A percentile compares a stretch with the other conserved stretches of the same genome.
Conservation (phyloP, 2,888 invertebrate species). For the Xanthorhoe spadicearia region DNA sequence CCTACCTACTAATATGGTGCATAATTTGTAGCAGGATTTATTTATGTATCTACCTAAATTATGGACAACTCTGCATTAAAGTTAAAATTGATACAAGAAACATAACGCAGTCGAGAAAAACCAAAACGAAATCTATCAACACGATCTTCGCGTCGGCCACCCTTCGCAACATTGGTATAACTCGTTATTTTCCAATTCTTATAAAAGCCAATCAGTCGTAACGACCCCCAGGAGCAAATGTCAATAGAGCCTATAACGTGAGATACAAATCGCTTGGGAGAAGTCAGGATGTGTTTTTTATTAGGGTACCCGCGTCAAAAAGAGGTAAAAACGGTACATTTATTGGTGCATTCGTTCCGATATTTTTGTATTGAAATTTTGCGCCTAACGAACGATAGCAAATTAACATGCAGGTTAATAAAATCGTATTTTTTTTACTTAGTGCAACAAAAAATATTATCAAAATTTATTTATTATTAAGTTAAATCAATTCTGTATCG, state of each 20-base stretch:
- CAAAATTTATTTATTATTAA: too few species aligned
- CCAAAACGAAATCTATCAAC: conserved; percentile 12
- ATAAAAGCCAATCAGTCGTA: conserved; percentile 72
- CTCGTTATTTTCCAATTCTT: conserved; percentile 70
- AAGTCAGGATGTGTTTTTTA: conserved; percentile 61
- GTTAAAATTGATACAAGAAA: too few species aligned
- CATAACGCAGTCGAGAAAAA: not conserved
- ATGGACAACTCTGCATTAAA: too few species aligned
- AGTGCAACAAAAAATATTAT: too few species aligned
- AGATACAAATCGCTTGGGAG: conserved; percentile 60
- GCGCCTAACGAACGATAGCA: not conserved
- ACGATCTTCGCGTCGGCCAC: conserved; percentile 13
- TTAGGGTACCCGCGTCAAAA: conserved; percentile 49
- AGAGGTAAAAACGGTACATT: conserved; percentile 43
- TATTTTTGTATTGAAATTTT: conserved; percentile 42
- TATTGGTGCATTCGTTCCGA: conserved; percentile 40
- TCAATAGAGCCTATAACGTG: conserved; percentile 63
- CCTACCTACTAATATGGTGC: too few species aligned
- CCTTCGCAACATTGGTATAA: conserved; percentile 30
- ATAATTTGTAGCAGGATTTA: too few species aligned
- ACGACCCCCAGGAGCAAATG: conserved; percentile 62
- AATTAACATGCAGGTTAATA: conserved; percentile 4
- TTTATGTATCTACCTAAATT: not conserved
- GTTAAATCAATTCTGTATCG: too few species aligned
- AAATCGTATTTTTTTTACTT: not conserved